These are phyloP conservation scores for Periophthalmus magnuspinnatus DNA, from an alignment of 2,797 vertebrate genomes.

Conservation along the genomic window DNA sequence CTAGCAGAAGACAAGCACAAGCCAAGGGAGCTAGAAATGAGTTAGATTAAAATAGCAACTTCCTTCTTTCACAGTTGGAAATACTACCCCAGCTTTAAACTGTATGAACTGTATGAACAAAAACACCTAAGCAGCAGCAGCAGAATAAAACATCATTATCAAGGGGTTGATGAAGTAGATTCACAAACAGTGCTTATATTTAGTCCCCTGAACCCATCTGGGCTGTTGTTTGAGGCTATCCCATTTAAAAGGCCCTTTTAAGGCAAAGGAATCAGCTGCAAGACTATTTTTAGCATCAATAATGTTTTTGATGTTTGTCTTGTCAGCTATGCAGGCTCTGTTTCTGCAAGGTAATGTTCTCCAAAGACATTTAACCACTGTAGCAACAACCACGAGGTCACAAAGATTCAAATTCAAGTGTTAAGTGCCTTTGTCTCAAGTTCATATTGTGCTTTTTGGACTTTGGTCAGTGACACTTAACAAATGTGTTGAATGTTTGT, in stretches of 20 bases:
- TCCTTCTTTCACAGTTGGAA: too few relatives aligned
- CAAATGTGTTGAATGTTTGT: background rate
- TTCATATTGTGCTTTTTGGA: too few relatives aligned
- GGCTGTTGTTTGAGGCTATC: constrained; percentile 40
- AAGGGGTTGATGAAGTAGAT: constrained; percentile 14
- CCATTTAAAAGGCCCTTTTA: constrained; percentile 43
- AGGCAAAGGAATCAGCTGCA: constrained; percentile 51
- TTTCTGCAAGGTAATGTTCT: constrained; percentile 1
- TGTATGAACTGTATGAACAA: background rate
- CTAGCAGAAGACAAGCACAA: too few relatives aligned
- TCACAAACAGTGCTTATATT: constrained; percentile 30
- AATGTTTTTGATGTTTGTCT: constrained; percentile 34
- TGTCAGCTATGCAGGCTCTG: constrained; percentile 11
- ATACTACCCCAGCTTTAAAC: too few relatives aligned
- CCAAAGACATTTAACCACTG: background rate
- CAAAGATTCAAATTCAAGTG: background rate
- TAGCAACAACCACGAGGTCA: background rate
- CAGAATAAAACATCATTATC: background rate
- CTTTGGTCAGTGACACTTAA: too few relatives aligned
- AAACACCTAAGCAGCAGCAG: background rate
- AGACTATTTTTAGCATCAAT: constrained; percentile 55
- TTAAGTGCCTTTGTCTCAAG: too few relatives aligned
- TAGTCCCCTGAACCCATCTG: background rate
- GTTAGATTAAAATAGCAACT: too few relatives aligned
- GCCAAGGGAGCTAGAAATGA: too few relatives aligned